phyloP scores from a whole-genome alignment of 2,797 vertebrate species.

The Fistularia tabacaria region DNA sequence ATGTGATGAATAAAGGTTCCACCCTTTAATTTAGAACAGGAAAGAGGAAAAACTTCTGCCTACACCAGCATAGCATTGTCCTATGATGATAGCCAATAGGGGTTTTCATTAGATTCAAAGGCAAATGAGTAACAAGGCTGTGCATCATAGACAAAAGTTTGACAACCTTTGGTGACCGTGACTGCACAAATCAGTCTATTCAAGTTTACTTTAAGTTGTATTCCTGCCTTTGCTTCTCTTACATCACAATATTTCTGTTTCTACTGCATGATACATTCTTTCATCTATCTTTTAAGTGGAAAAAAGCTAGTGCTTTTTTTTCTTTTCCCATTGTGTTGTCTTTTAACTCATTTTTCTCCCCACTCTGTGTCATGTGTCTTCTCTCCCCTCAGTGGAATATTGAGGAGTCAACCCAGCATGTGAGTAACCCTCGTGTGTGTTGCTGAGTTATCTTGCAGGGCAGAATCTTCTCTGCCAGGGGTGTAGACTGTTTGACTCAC shows the following conservation, averaged over 20 bases:
- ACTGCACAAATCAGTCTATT: conserved; percentile 26
- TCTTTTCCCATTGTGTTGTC: conserved; percentile 77
- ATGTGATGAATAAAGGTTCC: conserved; percentile 61
- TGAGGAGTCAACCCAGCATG: conserved; percentile 94
- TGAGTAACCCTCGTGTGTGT: conserved; percentile 90
- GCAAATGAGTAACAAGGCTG: conserved; percentile 65
- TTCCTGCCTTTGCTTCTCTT: conserved; percentile 13
- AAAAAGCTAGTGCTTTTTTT: conserved; percentile 79
- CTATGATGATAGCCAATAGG: conserved; percentile 11
- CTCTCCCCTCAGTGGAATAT: conserved; percentile 89
- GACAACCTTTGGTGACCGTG: conserved; percentile 24
- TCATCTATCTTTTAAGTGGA: conserved; percentile 67
- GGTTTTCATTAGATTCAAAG: conserved; percentile 28
- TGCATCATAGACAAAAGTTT: conserved; percentile 52
- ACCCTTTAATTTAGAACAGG: no score
- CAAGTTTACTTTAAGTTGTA: conserved; percentile 23
- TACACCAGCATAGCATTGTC: conserved; percentile 13
- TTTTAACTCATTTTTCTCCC: conserved; percentile 72
- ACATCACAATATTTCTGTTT: conserved; percentile 25
- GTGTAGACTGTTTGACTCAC: background rate
- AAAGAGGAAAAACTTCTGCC: conserved; percentile 32
- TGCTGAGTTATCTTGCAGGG: conserved; percentile 65
- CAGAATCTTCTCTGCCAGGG: conserved; percentile 43
- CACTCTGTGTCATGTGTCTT: conserved; percentile 67
- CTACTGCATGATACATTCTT: conserved; percentile 66